A percentile compares a stretch with the other conserved stretches of the same genome.
These are phyloP conservation scores for Dexiosoma caninum DNA, from an alignment of 2,888 invertebrate species.

Conservation along the genomic window DNA sequence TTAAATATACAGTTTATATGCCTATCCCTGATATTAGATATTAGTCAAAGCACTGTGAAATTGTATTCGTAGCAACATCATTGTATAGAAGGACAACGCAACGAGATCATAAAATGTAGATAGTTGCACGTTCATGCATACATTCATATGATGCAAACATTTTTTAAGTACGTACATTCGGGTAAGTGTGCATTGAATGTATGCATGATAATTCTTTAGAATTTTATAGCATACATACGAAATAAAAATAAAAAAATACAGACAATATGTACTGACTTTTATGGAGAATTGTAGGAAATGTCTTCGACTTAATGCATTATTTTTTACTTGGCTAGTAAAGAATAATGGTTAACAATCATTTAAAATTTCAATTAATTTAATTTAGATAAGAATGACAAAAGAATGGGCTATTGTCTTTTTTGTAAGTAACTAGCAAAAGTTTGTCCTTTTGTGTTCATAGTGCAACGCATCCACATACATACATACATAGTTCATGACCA, in stretches of 20 bases:
- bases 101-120: slow-evolving; percentile 54
- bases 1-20: too few species aligned
- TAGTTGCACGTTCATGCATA: slow-evolving; percentile 37
- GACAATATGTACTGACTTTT: slow-evolving; percentile 45
- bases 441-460: neutral
- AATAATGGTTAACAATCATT: slow-evolving; percentile 23
- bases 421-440: neutral
- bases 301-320: neutral
- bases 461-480: neutral
- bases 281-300: slow-evolving; percentile 44
- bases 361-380: slow-evolving; percentile 47
- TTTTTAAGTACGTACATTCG: neutral
- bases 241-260: neutral
- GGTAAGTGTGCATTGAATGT: neutral
- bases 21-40: too few species aligned
- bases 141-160: neutral
- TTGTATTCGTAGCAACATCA: neutral
- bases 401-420: slow-evolving; percentile 37
- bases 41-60: neutral
- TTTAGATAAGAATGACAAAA: slow-evolving; percentile 46
- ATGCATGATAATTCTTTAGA: slow-evolving; percentile 24
- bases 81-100: slow-evolving; percentile 46
- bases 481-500: too few species aligned
- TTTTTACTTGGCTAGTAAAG: neutral
- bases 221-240: slow-evolving; percentile 1